Evolutionary conservation across 2,888 invertebrate genomes (phyloP).

Genomic region (Villa cingulata): DNA sequence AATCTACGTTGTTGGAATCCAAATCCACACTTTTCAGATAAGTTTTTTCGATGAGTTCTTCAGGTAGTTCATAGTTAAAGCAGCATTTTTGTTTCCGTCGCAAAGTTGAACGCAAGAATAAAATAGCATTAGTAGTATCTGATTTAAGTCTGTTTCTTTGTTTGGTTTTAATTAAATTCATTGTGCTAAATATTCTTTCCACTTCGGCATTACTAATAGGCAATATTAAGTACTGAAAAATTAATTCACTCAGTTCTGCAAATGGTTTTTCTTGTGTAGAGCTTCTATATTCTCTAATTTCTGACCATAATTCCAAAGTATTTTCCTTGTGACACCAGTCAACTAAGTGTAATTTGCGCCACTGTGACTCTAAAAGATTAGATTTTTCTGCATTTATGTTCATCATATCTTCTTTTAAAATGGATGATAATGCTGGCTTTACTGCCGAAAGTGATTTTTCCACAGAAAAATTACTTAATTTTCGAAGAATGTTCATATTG

Average conservation of each 20-base stretch:
- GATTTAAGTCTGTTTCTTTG: not conserved
- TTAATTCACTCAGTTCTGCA: not conserved
- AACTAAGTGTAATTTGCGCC: slow-evolving; percentile 2
- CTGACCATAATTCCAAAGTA: slow-evolving; percentile 3
- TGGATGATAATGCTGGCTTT: not conserved
- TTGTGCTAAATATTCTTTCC: slow-evolving; percentile 4
- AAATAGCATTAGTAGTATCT: not conserved
- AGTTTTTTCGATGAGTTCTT: too few species aligned
- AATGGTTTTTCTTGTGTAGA: slow-evolving; percentile 2
- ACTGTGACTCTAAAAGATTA: slow-evolving; percentile 2
- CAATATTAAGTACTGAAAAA: slow-evolving; percentile 2
- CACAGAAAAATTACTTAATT: not conserved
- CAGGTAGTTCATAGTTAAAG: too few species aligned
- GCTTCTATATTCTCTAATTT: slow-evolving; percentile 3
- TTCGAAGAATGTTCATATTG: not conserved
- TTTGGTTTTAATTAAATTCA: slow-evolving; percentile 5
- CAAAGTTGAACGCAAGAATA: not conserved
- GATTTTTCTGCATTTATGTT: not conserved
- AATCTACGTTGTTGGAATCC: too few species aligned
- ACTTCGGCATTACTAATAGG: slow-evolving; percentile 9
- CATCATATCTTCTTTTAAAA: not conserved
- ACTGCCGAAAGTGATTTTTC: not conserved
- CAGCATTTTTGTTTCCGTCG: too few species aligned
- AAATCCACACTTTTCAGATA: too few species aligned
- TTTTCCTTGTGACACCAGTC: not conserved